Evolutionary conservation across 2,797 vertebrate genomes (phyloP), one percentile per base, ranked within the genome.

Genomic region (Jordanella pulchra): DNA sequence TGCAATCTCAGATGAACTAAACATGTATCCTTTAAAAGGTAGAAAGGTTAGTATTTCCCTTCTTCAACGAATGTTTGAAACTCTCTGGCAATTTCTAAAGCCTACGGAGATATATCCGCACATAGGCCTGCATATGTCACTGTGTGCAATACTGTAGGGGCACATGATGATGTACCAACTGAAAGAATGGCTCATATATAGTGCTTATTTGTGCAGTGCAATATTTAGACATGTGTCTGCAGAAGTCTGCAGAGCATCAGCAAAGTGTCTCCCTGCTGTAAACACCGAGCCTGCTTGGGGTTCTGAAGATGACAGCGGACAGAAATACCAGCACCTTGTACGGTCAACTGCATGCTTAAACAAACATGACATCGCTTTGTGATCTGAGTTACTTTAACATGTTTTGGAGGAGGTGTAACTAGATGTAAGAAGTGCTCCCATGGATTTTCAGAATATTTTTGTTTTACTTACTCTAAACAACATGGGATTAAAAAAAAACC

Each of bases 151-250:
- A 51, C 81, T 80, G 77, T 70, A 82, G 72, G 74, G 77, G 82
- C 80, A 17, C 28, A 73, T 54, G 66, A 77, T 69, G 61, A 77
- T 69, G 61, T 69, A 21, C 65, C 0, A 50, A 83, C 32, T 42
- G 47, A 78, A 69, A 56, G 55, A 80, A 71, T 88, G 75, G 82
- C 77, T 86, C 85, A 82, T 58, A 77, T 81, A 83, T 76, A 69
- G 85, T 83, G 84, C 87, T 91, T 89, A 89, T 89, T 81, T 82
- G 78, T 27, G 3, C 53, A 84, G 83, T 82, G 80, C 89, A 94
- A 92, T 94, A 93, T 95, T 95, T 94, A 93, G 89, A 93, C 90
- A 93, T 91, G 75, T 67, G 80, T 87, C 80, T 84, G 86, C 79
- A 28, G 82, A 56, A 83, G 78, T 89, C 94, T 95, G 94, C 67